Conservation (phyloP, 1,140 invertebrate species). For the Orchestia grillus region DNA sequence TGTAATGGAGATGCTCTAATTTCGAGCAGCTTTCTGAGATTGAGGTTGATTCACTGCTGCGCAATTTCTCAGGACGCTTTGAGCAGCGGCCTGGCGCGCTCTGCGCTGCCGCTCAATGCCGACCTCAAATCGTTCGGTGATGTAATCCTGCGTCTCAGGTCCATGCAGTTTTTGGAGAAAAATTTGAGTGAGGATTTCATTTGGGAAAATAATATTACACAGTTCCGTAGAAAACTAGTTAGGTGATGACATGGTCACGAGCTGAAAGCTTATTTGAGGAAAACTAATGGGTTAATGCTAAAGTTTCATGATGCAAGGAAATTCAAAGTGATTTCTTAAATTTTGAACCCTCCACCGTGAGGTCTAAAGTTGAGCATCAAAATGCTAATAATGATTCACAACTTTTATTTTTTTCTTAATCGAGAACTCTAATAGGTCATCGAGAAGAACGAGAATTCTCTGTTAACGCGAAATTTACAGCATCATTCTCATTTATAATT, state of each 20-base stretch:
- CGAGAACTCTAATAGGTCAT: too few relatives aligned
- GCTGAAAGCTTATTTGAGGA: background rate
- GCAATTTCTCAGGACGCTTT: background rate
- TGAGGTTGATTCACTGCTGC: background rate
- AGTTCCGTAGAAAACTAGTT: background rate
- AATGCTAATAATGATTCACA: too few relatives aligned
- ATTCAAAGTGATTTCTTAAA: too few relatives aligned
- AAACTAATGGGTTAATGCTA: background rate
- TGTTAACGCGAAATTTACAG: background rate
- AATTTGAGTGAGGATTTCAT: background rate
- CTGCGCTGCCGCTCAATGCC: background rate
- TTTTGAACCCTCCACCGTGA: too few relatives aligned
- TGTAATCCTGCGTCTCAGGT: background rate
- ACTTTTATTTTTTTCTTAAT: too few relatives aligned
- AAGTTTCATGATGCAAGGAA: background rate
- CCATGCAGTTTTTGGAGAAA: background rate
- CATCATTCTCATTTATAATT: background rate
- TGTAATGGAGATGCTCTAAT: background rate
- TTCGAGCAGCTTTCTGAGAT: background rate
- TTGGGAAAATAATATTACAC: background rate
- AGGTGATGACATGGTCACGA: background rate
- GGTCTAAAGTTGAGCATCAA: too few relatives aligned
- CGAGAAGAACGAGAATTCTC: too few relatives aligned
- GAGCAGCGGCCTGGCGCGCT: background rate
- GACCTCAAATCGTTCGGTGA: background rate